Evolutionary conservation across 2,113 vertebrate genomes (phyloP), one percentile per base, ranked within the genome.

Genomic region (Carollia perspicillata): DNA sequence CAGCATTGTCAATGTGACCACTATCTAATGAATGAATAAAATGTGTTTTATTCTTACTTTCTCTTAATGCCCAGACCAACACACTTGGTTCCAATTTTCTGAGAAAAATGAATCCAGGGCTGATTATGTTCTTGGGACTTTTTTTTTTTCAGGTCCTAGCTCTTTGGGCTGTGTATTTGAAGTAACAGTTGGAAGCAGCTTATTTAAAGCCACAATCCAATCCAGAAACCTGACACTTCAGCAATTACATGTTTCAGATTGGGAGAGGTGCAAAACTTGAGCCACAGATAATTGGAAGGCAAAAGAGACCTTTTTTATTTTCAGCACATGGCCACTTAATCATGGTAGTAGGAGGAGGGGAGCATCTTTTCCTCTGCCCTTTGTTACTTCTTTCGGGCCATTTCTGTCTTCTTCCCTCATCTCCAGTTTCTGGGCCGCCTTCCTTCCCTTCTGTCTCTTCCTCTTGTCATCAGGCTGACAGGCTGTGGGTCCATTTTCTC

Each of bases 201-300:
- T 95, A 88, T 92, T 96, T 97, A 95, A 96, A 96, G 85, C 33
- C 90, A 81, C 51, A 78, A 40, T 37, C 58, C 66, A 69, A 26
- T 75, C 17, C 4, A 44, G 93, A 95, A 96, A 89, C 58, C 42
- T 94, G 94, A 92, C 75, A 81, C 84, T 74, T 90, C 14, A 74
- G 80, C 84, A 94, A 35, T 88, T 93, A 51, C 77, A 30, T 84
- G 68, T 42, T 90, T 77, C 63, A 78, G 78, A 65, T 17, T 30
- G 44, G 1, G 26, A 95, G 53, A 94, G 68, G 37, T 81, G 77
- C 14, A 84, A 87, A 92, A 84, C 65, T 66, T 80, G 55, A 65
- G 60, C 84, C 78, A 40, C 44, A 75, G 86, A 79, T 96, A 86
- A 97, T 22, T 93, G 80, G 93, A 93, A 96, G 49, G 84, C 40